Percentiles rank a stretch among this genome's conserved stretches.
Evolutionary conservation across 2,797 vertebrate genomes (phyloP).

Genomic region (Micrastur ruficollis): DNA sequence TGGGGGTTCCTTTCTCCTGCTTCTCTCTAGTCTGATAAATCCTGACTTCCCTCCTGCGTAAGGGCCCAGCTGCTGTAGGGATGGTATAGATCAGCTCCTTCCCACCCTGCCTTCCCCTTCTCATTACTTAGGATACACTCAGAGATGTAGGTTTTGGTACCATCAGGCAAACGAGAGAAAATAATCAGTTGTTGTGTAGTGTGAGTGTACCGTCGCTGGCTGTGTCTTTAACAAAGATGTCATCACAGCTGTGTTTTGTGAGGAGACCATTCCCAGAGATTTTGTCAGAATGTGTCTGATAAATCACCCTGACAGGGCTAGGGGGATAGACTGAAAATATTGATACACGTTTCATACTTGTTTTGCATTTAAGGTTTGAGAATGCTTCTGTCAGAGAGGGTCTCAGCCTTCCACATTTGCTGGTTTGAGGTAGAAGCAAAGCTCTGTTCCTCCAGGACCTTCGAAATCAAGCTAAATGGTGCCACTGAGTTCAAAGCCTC

Average conservation of each 20-base stretch:
- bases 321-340: not conserved
- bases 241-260: accelerated
- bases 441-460: not conserved
- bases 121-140: not conserved
- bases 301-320: not conserved
- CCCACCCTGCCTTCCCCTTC: not conserved
- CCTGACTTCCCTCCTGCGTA: not conserved
- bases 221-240: not conserved
- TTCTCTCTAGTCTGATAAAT: not conserved
- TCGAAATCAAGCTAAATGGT: not conserved
- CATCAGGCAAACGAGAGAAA: not conserved
- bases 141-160: not conserved
- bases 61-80: too few relatives aligned
- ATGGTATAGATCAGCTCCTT: not conserved
- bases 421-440: not conserved
- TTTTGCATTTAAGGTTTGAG: not conserved
- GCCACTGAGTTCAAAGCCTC: not conserved
- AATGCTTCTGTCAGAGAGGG: not conserved
- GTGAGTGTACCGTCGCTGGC: accelerated
- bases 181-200: not conserved
- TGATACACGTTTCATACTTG: not conserved
- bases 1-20: not conserved
- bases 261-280: not conserved
- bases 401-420: not conserved
- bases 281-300: not conserved